Conservation (phyloP, 2,888 invertebrate species). For the Blera fallax region DNA sequence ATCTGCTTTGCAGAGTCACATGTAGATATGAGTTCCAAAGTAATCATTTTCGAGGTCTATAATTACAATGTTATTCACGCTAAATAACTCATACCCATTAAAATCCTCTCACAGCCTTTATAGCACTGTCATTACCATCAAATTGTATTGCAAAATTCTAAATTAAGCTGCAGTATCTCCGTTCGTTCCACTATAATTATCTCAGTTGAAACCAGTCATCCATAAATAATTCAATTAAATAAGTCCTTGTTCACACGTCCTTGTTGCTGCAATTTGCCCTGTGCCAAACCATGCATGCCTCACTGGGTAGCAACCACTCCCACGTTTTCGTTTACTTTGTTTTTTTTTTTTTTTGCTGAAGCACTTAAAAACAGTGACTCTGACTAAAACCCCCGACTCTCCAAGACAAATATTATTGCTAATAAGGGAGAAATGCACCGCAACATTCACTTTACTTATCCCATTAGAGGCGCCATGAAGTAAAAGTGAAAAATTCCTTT, state of each 20-base stretch:
- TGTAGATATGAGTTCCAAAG: too few relatives aligned
- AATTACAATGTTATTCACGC: not conserved
- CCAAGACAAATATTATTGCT: constrained; percentile 37
- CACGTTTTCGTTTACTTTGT: too few relatives aligned
- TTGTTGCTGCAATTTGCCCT: not conserved
- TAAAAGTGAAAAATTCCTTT: constrained; percentile 33
- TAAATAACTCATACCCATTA: not conserved
- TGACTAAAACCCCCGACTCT: constrained; percentile 5
- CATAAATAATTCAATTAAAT: constrained; percentile 57
- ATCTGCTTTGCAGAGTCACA: too few relatives aligned
- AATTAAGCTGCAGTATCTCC: not conserved
- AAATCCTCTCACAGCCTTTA: not conserved
- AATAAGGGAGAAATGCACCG: constrained; percentile 33
- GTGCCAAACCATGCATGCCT: not conserved
- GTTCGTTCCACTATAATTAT: not conserved
- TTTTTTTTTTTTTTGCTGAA: too few relatives aligned
- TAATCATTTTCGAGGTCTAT: too few relatives aligned
- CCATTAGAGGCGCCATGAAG: constrained; percentile 19
- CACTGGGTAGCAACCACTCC: not conserved
- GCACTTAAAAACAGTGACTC: constrained; percentile 41
- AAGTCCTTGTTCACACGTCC: constrained; percentile 36
- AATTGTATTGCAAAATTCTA: not conserved
- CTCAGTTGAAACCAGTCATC: constrained; percentile 29
- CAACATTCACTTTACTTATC: constrained; percentile 17
- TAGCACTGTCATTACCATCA: constrained; percentile 8